Percentiles rank a stretch among this genome's conserved stretches.
These are phyloP conservation scores for Camelus bactrianus DNA, from an alignment of 2,113 vertebrate genomes.

Conservation along the genomic window DNA sequence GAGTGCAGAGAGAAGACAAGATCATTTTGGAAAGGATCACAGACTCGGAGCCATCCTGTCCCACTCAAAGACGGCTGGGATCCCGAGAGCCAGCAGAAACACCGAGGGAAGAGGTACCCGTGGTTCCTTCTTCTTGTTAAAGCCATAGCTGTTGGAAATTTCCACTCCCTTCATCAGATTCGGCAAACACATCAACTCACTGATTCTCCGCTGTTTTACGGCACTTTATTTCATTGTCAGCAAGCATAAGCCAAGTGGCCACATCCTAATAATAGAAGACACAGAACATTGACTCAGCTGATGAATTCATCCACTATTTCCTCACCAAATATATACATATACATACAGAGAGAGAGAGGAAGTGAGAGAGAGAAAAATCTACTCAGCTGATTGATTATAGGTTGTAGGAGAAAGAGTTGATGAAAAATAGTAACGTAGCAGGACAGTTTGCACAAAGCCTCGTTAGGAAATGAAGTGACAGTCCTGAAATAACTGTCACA, in stretches of 20 bases:
- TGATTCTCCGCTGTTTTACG: neutral
- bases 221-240: neutral
- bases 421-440: neutral
- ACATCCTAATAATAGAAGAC: neutral
- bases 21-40: conserved; percentile 82
- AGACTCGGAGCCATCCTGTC: conserved; percentile 83
- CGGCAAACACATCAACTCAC: no score
- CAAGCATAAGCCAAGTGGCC: neutral
- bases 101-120: conserved; percentile 77
- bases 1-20: conserved; percentile 85
- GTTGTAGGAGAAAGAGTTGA: neutral
- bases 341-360: no score
- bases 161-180: neutral
- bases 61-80: conserved; percentile 63
- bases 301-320: neutral
- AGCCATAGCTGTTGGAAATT: conserved; percentile 32
- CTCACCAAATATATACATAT: neutral
- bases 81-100: conserved; percentile 70
- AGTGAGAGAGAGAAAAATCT: neutral
- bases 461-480: neutral
- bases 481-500: no score
- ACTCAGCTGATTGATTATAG: neutral
- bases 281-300: neutral
- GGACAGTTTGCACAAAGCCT: neutral
- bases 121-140: conserved; percentile 56